A percentile compares a stretch with the other conserved stretches of the same genome.
phyloP scores from a whole-genome alignment of 1,140 invertebrate species.

The Steinernema feltiae region DNA sequence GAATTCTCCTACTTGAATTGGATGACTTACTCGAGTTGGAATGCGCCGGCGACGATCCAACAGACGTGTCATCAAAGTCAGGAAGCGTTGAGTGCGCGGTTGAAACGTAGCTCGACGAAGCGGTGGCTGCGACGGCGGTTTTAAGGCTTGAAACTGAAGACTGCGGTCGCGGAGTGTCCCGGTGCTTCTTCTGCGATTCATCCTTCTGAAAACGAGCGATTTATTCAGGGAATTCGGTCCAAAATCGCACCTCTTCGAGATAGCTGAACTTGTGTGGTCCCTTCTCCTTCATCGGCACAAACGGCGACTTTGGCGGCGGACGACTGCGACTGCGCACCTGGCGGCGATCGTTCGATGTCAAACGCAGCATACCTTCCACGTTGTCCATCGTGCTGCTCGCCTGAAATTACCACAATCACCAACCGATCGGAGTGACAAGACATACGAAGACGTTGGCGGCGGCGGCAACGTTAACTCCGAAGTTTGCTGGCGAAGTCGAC shows the following conservation, averaged over 20 bases:
- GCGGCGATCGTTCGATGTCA: not conserved
- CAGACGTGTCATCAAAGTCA: not conserved
- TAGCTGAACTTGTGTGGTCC: not conserved
- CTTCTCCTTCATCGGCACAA: not conserved
- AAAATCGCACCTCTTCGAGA: not conserved
- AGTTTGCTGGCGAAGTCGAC: not conserved
- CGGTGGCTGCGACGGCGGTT: not conserved
- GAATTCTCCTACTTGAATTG: not conserved
- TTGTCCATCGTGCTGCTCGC: not conserved
- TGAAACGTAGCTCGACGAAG: not conserved
- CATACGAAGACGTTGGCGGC: slow-evolving; percentile 1
- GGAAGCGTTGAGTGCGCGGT: not conserved
- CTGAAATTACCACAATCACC: not conserved
- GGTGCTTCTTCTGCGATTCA: not conserved
- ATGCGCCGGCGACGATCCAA: not conserved
- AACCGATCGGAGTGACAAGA: not conserved
- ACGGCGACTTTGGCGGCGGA: not conserved
- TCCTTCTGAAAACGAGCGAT: not conserved
- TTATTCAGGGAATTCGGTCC: not conserved
- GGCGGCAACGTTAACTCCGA: not conserved
- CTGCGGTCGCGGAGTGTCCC: not conserved
- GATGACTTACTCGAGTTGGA: not conserved
- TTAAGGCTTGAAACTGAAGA: not conserved
- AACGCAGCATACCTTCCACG: not conserved
- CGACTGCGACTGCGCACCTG: not conserved